Conservation (phyloP, 2,797 vertebrate genomes). For the Heterohyrax brucei region DNA sequence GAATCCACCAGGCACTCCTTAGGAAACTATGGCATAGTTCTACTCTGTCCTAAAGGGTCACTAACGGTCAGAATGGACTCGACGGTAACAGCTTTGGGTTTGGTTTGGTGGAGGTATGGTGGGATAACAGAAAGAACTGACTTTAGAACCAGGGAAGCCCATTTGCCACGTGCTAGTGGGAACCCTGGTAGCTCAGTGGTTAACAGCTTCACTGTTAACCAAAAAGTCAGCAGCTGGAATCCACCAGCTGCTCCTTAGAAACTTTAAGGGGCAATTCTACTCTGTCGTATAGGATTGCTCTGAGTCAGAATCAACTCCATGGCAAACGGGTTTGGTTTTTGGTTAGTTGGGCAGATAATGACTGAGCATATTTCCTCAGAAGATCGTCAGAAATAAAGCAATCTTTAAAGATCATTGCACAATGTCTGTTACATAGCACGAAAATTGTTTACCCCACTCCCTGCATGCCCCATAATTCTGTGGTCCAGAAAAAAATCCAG, state of each 20-base stretch:
- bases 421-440: neutral
- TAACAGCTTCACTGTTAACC: too few species aligned
- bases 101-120: neutral
- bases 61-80: too few species aligned
- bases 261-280: too few species aligned
- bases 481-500: neutral
- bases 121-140: neutral
- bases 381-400: neutral
- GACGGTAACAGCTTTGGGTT: too few species aligned
- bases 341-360: neutral
- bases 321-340: neutral
- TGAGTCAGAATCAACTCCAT: too few species aligned
- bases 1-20: too few species aligned
- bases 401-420: neutral
- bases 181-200: too few species aligned
- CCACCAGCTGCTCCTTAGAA: too few species aligned
- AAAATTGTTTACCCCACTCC: neutral
- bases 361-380: constrained; percentile 7
- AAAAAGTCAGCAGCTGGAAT: too few species aligned
- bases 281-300: too few species aligned
- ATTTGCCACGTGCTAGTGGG: neutral
- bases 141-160: neutral
- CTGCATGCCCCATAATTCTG: neutral
- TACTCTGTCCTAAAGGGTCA: too few species aligned
- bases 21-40: too few species aligned